Percentiles rank a stretch among this genome's conserved stretches.
These are phyloP conservation scores for Dermolepida albohirtum DNA, from an alignment of 2,888 invertebrate species.

Conservation along the genomic window DNA sequence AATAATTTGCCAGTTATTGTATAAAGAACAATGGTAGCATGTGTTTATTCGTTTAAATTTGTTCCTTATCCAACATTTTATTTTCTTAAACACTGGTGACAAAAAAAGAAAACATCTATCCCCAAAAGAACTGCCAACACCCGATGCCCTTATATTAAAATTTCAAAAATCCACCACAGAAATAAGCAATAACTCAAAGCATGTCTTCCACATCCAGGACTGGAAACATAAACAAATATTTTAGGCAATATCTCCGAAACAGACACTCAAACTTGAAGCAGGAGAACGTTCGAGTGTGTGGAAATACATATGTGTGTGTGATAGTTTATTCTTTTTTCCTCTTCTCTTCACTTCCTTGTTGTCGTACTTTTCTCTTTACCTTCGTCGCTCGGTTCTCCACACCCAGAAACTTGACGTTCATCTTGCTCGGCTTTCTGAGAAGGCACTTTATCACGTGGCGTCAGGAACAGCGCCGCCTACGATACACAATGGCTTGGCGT, in stretches of 20 bases:
- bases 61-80: constrained; percentile 16
- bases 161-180: constrained; percentile 37
- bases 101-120: constrained; percentile 9
- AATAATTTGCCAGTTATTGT: too few species aligned
- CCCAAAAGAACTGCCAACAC: neutral
- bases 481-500: constrained; percentile 46
- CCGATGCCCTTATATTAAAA: constrained; percentile 23
- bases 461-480: constrained; percentile 44
- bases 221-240: constrained; percentile 37
- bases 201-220: constrained; percentile 33
- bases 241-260: constrained; percentile 36
- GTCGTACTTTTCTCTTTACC: neutral
- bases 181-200: constrained; percentile 35
- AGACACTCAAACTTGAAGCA: constrained; percentile 21
- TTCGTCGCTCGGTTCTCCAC: neutral
- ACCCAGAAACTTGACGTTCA: constrained; percentile 1
- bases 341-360: neutral
- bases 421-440: constrained; percentile 4
- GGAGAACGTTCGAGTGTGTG: constrained; percentile 2
- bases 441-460: constrained; percentile 46
- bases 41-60: neutral
- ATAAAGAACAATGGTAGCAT: neutral
- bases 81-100: constrained; percentile 29
- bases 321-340: constrained; percentile 13
- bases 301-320: constrained; percentile 8